Evolutionary conservation across 2,797 vertebrate genomes (phyloP), one percentile per base, ranked within the genome.

Genomic region (Cynopterus sphinx): DNA sequence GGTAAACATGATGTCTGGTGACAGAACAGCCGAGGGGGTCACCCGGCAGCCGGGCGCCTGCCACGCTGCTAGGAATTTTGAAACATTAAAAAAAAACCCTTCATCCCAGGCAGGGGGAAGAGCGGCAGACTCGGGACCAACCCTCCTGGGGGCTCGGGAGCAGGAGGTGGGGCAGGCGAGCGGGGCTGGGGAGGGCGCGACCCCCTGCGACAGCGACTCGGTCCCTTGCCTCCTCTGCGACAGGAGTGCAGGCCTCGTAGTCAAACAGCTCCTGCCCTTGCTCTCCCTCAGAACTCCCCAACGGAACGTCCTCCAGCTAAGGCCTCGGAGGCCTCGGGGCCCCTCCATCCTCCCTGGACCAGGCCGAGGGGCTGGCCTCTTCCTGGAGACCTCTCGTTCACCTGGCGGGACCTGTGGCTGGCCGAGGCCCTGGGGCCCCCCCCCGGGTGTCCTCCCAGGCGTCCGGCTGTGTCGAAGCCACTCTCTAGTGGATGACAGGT

Each of bases 1-100:
- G 96, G 93, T 96, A 98, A 97, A 96, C 96, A 96, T 79, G 88
- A 94, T 95, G 97, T 96, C 86, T 97, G 96, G 96, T 96, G 96
- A 89, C 96, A 97, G 97, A 95, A 93, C 96, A 97, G 96, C 94
- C 92, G 78, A 94, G 95, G 89, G 89, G 96, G 90, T 96, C 91
- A 96, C 97, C 95, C 17, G 1, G 97, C 87, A 97, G 82, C 92
- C 36, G 68, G 96, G 95, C 90, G 81, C 81, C 90, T 97, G 95
- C 90, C 67, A 53, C 0, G 88, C 93, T 92, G 94, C 90, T 78
- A 86, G 92, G 97, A 97, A 97, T 96, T 92, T 97, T 96, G 89
- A 96, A 92, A 91, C 94, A 75, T 84, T 51, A 90, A 94, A 94
- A 83, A 83, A 36, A 41, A 59, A 46, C 8, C 8, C 15, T 15